These are phyloP conservation scores for Drosophila virilis DNA, from an alignment of 1,140 invertebrate genomes.

Conservation along the genomic window DNA sequence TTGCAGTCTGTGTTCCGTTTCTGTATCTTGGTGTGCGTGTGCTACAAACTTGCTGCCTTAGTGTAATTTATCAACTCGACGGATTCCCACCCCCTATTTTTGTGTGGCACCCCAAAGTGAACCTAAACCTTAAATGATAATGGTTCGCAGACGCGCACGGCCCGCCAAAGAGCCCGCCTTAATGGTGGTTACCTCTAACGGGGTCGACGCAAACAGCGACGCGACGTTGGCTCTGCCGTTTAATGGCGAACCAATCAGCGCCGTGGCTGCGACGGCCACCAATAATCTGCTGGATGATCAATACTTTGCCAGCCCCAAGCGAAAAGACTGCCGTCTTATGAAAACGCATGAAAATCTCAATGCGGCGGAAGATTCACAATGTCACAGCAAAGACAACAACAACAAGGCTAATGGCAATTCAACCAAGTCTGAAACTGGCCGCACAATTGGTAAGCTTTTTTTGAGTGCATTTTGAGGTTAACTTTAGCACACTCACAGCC, in stretches of 20 bases:
- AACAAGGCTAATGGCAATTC: constrained; percentile 35
- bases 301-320: constrained; percentile 83
- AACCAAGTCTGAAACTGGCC: constrained; percentile 52
- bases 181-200: constrained; percentile 39
- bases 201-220: constrained; percentile 11
- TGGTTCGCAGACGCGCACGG: constrained; percentile 69
- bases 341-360: constrained; percentile 64
- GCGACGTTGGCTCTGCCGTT: constrained; percentile 32
- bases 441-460: constrained; percentile 67
- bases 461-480: constrained; percentile 62
- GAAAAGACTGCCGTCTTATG: constrained; percentile 83
- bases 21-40: constrained; percentile 36
- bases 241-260: constrained; percentile 36
- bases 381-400: constrained; percentile 42
- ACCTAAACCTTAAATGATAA: constrained; percentile 61
- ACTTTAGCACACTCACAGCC: constrained; percentile 29
- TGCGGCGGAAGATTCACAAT: constrained; percentile 28
- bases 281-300: constrained; percentile 73
- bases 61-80: constrained; percentile 44
- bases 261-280: constrained; percentile 33
- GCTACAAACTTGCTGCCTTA: constrained; percentile 43
- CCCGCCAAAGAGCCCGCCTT: constrained; percentile 61
- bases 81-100: constrained; percentile 18
- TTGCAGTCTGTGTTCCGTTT: constrained; percentile 58
- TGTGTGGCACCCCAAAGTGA: constrained; percentile 5